These are phyloP conservation scores for Chlorodrepanis virens DNA, from an alignment of 2,113 vertebrate species.

Conservation along the genomic window DNA sequence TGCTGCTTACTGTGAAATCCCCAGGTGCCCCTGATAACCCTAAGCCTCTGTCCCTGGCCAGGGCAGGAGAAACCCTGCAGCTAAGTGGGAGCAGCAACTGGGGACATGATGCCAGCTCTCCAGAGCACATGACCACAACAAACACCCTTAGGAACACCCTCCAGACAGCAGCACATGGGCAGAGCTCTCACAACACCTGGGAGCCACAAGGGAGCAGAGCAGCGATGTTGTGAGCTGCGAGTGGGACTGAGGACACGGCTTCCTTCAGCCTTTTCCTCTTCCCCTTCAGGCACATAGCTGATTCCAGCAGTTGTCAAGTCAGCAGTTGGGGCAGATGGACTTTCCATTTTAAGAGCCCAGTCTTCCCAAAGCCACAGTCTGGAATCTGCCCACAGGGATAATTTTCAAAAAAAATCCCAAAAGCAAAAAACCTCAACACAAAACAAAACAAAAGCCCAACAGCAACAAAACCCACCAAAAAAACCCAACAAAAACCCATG, in stretches of 20 bases:
- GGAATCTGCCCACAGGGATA: neutral
- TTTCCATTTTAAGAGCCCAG: neutral
- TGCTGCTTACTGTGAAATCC: neutral
- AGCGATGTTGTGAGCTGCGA: fast-evolving
- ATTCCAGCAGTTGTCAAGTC: neutral
- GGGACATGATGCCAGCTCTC: neutral
- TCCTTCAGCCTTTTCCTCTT: neutral
- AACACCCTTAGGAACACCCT: neutral
- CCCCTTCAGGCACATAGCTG: neutral
- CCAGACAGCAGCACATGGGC: neutral
- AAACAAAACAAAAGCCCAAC: neutral
- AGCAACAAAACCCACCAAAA: neutral
- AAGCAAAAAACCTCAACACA: neutral
- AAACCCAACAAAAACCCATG: neutral
- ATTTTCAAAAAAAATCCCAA: neutral
- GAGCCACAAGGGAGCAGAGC: neutral
- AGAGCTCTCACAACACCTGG: neutral
- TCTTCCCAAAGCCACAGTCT: neutral
- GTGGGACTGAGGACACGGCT: fast-evolving
- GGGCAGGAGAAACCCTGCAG: neutral
- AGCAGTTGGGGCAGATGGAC: neutral
- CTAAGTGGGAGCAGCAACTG: neutral
- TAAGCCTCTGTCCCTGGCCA: neutral
- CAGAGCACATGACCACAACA: neutral
- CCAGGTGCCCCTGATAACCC: neutral